Base-by-base conservation (phyloP, 2,113 vertebrate genomes). In the Poeciliopsis prolifica region DNA sequence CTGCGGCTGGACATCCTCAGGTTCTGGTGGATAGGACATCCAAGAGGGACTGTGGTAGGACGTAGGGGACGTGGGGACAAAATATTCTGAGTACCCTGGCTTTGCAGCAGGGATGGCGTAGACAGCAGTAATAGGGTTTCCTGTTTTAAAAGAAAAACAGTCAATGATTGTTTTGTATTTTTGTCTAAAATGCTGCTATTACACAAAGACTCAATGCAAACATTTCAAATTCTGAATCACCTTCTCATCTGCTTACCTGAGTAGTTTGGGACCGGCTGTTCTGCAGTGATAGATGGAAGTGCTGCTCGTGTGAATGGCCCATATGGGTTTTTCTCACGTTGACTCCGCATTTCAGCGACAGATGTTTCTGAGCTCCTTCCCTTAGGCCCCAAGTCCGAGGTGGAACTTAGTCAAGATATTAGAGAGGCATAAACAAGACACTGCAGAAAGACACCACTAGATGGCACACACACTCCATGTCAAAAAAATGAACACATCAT, bases 11-110 rank as follows among this genome's bases (percentile, higher is more conserved):
- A 98, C 87, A 76, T 99, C 97, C 4, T 95, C 96, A 1, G 94
- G 94, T 71, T 99, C 98, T 68, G 96, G 97, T 12, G 96, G 95
- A 26, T 97, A 99, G 72, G 97, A 96, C 96, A 98, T 97, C 98
- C 98, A 99, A 85, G 96, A 96, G 26, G 97, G 97, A 90, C 93
- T 97, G 87, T 96, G 95, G 82, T 99, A 99, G 62, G 97, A 97
- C 0, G 95, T 95, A 68, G 97, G 95, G 14, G 98, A 96, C 0
- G 97, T 96, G 64, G 97, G 96, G 81, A 98, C 96, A 81, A 96
- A 97, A 91, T 98, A 98, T 78, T 96, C 97, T 0, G 96, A 95
- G 93, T 97, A 97, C 82, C 95, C 96, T 0, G 96, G 87, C 87
- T 96, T 93, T 90, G 94, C 95, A 87, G 97, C 96, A 86, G 98